phyloP scores from a whole-genome alignment of 1,140 invertebrate species.

The Leptestheria dahalacensis region DNA sequence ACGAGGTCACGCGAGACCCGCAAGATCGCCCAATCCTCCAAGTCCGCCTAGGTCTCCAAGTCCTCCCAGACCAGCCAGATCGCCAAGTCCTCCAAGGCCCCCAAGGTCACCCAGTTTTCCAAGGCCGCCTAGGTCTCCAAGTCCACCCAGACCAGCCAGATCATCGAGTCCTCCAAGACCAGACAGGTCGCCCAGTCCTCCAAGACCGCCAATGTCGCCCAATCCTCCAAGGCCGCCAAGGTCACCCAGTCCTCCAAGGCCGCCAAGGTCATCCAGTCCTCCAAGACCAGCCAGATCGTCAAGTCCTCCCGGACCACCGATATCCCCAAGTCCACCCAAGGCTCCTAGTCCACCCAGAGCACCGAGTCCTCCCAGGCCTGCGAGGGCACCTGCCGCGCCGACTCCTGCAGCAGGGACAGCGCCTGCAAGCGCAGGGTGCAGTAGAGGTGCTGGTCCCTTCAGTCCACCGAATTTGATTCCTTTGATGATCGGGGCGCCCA shows the following conservation, averaged over 20 bases:
- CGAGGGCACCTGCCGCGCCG: too few relatives aligned
- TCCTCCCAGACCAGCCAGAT: neutral
- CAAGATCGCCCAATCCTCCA: neutral
- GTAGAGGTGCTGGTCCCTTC: too few relatives aligned
- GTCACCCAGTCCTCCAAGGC: neutral
- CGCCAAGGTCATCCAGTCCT: neutral
- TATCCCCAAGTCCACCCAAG: too few relatives aligned
- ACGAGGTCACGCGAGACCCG: too few relatives aligned
- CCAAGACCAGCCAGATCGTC: neutral
- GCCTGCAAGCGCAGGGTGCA: too few relatives aligned
- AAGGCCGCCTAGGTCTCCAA: neutral
- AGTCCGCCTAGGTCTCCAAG: neutral
- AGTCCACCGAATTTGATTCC: too few relatives aligned
- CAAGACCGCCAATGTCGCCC: neutral
- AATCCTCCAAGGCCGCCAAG: neutral
- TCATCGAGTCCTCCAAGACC: neutral
- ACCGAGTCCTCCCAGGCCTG: too few relatives aligned
- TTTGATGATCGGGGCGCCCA: too few relatives aligned
- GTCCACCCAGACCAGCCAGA: neutral
- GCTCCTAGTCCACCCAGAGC: too few relatives aligned
- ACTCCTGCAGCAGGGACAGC: too few relatives aligned
- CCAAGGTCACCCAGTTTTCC: neutral
- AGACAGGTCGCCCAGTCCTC: neutral
- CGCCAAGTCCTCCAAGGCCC: neutral
- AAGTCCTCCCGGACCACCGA: neutral